Evolutionary conservation across 1,140 invertebrate genomes (phyloP).

Genomic region (Psix sp.): DNA sequence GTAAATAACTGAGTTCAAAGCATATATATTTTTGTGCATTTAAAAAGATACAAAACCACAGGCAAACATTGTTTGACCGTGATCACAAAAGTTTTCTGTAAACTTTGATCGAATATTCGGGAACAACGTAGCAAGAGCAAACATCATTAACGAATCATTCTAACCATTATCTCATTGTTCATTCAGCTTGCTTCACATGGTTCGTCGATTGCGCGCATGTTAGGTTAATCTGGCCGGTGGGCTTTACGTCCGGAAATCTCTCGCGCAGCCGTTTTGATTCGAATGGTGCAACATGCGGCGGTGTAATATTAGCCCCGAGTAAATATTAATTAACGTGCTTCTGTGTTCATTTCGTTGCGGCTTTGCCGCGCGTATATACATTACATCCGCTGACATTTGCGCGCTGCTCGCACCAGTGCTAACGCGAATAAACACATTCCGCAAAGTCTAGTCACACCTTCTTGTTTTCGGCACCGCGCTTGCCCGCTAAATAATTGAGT

Average conservation of each 20-base stretch:
- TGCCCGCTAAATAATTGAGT: slow-evolving; percentile 61
- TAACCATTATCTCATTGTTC: slow-evolving; percentile 50
- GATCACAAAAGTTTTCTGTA: background rate
- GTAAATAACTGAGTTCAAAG: too few relatives aligned
- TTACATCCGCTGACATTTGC: slow-evolving; percentile 40
- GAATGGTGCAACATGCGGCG: slow-evolving; percentile 57
- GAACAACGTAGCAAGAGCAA: slow-evolving; percentile 15
- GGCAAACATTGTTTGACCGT: background rate
- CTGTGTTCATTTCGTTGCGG: slow-evolving; percentile 70
- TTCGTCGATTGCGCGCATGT: slow-evolving; percentile 11
- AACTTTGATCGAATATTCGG: slow-evolving; percentile 23
- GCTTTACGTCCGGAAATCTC: slow-evolving; percentile 32
- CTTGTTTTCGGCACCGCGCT: slow-evolving; percentile 53
- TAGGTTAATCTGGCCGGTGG: slow-evolving; percentile 31
- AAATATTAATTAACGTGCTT: slow-evolving; percentile 75
- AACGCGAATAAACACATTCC: slow-evolving; percentile 75
- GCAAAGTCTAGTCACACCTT: slow-evolving; percentile 69
- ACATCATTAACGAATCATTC: slow-evolving; percentile 41
- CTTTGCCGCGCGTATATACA: slow-evolving; percentile 34
- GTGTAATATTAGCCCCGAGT: slow-evolving; percentile 72
- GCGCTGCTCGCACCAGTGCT: slow-evolving; percentile 66
- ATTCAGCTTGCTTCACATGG: slow-evolving; percentile 24
- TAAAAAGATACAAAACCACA: too few relatives aligned
- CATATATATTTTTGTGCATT: too few relatives aligned
- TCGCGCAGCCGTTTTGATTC: slow-evolving; percentile 19